These are phyloP conservation scores for Xestia xanthographa DNA, from an alignment of 2,888 invertebrate species.

Conservation along the genomic window DNA sequence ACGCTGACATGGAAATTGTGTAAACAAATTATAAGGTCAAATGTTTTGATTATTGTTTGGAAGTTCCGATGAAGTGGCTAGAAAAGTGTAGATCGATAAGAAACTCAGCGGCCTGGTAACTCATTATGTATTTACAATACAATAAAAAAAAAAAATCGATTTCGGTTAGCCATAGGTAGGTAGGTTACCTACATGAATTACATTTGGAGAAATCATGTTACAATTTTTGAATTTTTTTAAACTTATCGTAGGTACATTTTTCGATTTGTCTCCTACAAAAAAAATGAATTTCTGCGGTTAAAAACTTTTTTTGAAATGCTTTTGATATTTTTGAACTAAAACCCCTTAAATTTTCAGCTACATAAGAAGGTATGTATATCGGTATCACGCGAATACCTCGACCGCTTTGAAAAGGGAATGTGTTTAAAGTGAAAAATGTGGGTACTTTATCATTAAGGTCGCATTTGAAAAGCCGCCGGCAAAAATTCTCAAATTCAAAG, in stretches of 20 bases:
- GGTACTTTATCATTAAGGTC: constrained; percentile 53
- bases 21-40: constrained; percentile 23
- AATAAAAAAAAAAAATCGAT: constrained; percentile 3
- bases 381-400: constrained; percentile 41
- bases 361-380: constrained; percentile 35
- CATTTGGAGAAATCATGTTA: background rate
- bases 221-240: background rate
- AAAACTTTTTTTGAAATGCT: constrained; percentile 1
- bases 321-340: constrained; percentile 31
- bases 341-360: constrained; percentile 28
- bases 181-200: background rate
- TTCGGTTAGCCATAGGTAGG: background rate
- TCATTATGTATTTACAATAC: constrained; percentile 9
- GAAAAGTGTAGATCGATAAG: constrained; percentile 17
- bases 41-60: constrained; percentile 15
- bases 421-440: constrained; percentile 56
- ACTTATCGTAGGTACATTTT: background rate
- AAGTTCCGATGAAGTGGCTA: constrained; percentile 15
- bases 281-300: background rate
- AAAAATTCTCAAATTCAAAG: constrained; percentile 55
- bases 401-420: constrained; percentile 58
- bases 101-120: background rate
- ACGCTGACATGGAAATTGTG: constrained; percentile 14
- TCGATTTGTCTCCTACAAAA: background rate
- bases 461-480: constrained; percentile 52